Conservation (phyloP, 2,888 invertebrate genomes). For the Lordiphosa andalusiaca region DNA sequence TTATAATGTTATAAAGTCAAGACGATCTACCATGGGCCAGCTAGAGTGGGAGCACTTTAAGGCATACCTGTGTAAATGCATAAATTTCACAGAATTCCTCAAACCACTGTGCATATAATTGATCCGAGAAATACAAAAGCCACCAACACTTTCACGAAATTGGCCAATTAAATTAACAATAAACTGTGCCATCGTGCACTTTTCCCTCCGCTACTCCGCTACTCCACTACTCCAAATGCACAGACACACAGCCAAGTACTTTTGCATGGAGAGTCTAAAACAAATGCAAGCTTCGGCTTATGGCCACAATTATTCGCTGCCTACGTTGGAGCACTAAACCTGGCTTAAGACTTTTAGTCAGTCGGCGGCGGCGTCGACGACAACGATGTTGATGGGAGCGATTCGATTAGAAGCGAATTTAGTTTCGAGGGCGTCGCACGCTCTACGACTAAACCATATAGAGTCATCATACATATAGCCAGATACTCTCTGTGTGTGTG, state of each 20-base stretch:
- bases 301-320: constrained; percentile 54
- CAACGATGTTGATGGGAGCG: constrained; percentile 50
- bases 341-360: constrained; percentile 14
- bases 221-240: not conserved
- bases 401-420: constrained; percentile 62
- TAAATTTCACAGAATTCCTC: constrained; percentile 32
- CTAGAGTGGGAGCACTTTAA: too few relatives aligned
- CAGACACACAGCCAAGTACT: constrained; percentile 17
- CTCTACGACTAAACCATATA: constrained; percentile 56
- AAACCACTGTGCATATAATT: constrained; percentile 39
- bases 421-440: constrained; percentile 70
- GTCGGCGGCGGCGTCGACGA: constrained; percentile 35
- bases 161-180: constrained; percentile 76
- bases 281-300: constrained; percentile 31
- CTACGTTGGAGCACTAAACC: constrained; percentile 63
- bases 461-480: constrained; percentile 52
- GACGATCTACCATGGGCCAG: too few relatives aligned
- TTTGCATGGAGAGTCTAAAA: constrained; percentile 38
- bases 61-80: too few relatives aligned
- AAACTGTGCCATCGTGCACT: constrained; percentile 51
- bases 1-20: too few relatives aligned
- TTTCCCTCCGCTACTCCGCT: constrained; percentile 10
- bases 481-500: constrained; percentile 19
- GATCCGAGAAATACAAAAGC: constrained; percentile 34
- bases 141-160: constrained; percentile 63